These are phyloP conservation scores for Serripes groenlandicus DNA, from an alignment of 2,888 invertebrate genomes.

Conservation along the genomic window DNA sequence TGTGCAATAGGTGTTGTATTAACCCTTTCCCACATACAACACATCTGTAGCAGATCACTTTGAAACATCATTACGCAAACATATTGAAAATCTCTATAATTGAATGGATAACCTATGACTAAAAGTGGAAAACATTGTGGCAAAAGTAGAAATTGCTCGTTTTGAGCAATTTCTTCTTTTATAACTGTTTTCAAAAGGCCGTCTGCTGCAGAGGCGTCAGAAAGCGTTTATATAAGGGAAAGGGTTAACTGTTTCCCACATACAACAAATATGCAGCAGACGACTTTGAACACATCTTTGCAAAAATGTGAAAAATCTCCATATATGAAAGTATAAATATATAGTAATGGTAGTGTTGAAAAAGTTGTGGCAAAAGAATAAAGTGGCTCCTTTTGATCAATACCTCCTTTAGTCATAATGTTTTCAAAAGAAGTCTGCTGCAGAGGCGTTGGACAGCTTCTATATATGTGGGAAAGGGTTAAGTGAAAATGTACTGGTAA, in stretches of 20 bases:
- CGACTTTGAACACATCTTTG: too few relatives aligned
- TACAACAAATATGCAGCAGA: too few relatives aligned
- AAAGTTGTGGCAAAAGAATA: not conserved
- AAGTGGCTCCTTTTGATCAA: not conserved
- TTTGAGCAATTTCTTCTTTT: not conserved
- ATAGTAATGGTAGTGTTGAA: too few relatives aligned
- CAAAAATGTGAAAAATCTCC: too few relatives aligned
- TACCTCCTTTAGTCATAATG: not conserved
- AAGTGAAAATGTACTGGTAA: too few relatives aligned
- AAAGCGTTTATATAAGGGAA: not conserved
- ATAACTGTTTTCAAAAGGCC: not conserved
- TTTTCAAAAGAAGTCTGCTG: too few relatives aligned
- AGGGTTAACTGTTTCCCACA: not conserved
- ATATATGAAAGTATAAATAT: too few relatives aligned
- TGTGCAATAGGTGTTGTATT: too few relatives aligned
- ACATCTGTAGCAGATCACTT: not conserved
- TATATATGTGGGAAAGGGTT: too few relatives aligned
- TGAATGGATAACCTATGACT: not conserved
- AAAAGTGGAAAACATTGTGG: not conserved
- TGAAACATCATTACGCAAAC: not conserved
- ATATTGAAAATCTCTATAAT: not conserved
- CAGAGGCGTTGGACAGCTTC: too few relatives aligned
- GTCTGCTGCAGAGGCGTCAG: not conserved
- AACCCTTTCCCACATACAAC: too few relatives aligned
- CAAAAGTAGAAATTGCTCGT: not conserved